phyloP scores from a whole-genome alignment of 2,113 vertebrate genomes.

The Dicaeum eximium region DNA sequence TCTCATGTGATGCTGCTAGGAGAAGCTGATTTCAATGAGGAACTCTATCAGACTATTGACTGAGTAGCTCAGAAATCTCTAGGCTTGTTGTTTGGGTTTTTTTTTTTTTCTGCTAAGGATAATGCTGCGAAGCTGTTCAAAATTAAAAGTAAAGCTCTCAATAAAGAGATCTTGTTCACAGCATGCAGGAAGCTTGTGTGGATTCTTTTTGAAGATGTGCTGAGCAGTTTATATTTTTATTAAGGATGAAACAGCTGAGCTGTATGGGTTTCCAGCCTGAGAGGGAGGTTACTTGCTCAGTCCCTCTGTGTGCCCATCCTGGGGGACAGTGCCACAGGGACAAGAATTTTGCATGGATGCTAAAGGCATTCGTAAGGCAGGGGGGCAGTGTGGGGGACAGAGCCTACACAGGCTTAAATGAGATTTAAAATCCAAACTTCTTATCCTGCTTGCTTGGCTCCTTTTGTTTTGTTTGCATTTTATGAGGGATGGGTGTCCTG shows the following conservation, averaged over 20 bases:
- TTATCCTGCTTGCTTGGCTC: neutral
- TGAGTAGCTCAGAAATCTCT: constrained; percentile 14
- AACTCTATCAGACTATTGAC: neutral
- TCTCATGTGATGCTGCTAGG: neutral
- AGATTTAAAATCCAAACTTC: neutral
- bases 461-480: neutral
- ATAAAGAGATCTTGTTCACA: constrained; percentile 56
- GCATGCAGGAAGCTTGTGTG: constrained; percentile 2
- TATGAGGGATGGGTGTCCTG: neutral
- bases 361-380: neutral
- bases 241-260: neutral
- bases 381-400: neutral
- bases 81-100: neutral
- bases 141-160: constrained; percentile 74
- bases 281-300: neutral
- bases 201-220: neutral
- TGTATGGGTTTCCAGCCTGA: neutral
- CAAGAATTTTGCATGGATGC: neutral
- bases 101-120: neutral
- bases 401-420: neutral
- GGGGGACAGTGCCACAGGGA: neutral
- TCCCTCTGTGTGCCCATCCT: fast-evolving
- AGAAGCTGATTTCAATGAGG: neutral
- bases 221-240: constrained; percentile 19
- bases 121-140: constrained; percentile 59